Evolutionary conservation across 2,113 vertebrate genomes (phyloP).

Genomic region (Hassar affinis): DNA sequence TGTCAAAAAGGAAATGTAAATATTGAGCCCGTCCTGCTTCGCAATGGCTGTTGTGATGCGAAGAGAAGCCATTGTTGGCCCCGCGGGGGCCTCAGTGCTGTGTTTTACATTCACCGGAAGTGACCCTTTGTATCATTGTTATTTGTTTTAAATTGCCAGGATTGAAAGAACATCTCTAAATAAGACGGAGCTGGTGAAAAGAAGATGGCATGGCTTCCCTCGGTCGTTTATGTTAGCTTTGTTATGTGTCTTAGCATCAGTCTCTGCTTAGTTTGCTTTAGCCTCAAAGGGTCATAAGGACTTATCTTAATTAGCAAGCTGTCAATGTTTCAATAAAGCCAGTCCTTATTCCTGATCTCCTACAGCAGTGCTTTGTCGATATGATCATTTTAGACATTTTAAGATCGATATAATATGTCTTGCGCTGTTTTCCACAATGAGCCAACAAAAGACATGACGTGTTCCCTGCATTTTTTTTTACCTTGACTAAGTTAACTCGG

Average conservation of each 20-base stretch:
- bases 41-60: slow-evolving; percentile 71
- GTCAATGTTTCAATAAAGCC: neutral
- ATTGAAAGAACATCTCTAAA: slow-evolving; percentile 67
- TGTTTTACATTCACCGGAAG: slow-evolving; percentile 67
- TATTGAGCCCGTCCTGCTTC: slow-evolving; percentile 68
- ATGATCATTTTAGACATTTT: neutral
- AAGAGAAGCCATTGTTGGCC: slow-evolving; percentile 59
- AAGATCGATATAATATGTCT: neutral
- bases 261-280: slow-evolving; percentile 45
- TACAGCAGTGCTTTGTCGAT: neutral
- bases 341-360: neutral
- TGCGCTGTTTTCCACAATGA: neutral
- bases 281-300: slow-evolving; percentile 24
- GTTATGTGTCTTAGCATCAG: slow-evolving; percentile 32
- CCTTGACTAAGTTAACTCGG: neutral
- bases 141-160: slow-evolving; percentile 71
- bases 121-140: slow-evolving; percentile 67
- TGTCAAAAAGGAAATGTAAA: slow-evolving; percentile 78
- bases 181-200: slow-evolving; percentile 63
- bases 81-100: slow-evolving; percentile 60
- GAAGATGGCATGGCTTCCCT: slow-evolving; percentile 59
- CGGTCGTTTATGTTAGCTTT: slow-evolving; percentile 49
- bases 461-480: neutral
- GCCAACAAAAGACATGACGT: neutral
- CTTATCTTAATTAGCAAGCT: slow-evolving; percentile 19